Conservation (phyloP, 2,113 vertebrate genomes). For the Gobius niger region DNA sequence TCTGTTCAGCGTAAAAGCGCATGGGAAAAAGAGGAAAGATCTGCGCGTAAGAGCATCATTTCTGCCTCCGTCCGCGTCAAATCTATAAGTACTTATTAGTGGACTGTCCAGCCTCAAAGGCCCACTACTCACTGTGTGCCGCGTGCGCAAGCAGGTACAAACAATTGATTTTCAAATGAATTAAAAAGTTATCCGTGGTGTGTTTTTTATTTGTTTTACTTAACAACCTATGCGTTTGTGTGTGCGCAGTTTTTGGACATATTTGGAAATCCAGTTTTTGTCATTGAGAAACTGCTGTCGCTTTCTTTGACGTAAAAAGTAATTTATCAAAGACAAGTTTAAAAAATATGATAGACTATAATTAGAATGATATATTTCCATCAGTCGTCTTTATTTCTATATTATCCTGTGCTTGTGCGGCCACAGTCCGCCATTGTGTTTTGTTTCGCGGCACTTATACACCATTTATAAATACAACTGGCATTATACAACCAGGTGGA, state of each 20-base stretch:
- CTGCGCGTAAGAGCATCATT: slow-evolving; percentile 23
- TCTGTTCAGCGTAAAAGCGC: slow-evolving; percentile 22
- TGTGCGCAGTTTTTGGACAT: too few relatives aligned
- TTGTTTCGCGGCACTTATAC: background rate
- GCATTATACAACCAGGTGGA: slow-evolving; percentile 42
- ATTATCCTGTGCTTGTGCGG: background rate
- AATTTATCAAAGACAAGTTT: too few relatives aligned
- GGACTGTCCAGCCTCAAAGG: slow-evolving; percentile 25
- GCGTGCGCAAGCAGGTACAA: slow-evolving; percentile 41
- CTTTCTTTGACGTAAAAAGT: too few relatives aligned
- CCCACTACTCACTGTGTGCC: slow-evolving; percentile 13
- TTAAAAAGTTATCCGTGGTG: too few relatives aligned
- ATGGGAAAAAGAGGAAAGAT: background rate
- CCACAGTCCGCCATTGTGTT: background rate
- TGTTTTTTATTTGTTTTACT: too few relatives aligned
- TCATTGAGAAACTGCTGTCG: too few relatives aligned
- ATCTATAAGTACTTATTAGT: slow-evolving; percentile 34
- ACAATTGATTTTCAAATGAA: slow-evolving; percentile 19
- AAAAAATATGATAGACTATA: too few relatives aligned
- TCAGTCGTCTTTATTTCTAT: too few relatives aligned
- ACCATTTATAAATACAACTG: slow-evolving; percentile 41
- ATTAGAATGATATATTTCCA: too few relatives aligned
- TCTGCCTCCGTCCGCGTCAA: slow-evolving; percentile 22
- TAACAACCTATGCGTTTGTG: too few relatives aligned
- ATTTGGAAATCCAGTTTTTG: too few relatives aligned